Evolutionary conservation across 2,888 invertebrate species (phyloP), one percentile per base, ranked within the genome.

Genomic region (Cabera pusaria): DNA sequence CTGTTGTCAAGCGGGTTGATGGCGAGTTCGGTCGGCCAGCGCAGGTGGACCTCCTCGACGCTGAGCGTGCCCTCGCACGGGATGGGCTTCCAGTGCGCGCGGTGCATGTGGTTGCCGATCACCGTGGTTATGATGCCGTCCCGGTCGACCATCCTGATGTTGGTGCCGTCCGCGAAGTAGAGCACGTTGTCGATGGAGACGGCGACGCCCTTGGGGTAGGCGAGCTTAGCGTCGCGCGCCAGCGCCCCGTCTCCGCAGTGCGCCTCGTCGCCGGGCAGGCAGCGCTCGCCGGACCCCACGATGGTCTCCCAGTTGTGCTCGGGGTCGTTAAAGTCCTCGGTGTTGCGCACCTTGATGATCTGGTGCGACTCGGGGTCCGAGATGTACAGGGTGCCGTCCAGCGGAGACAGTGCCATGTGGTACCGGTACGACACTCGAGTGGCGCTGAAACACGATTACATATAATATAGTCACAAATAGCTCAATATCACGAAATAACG

Each of bases 351-450:
- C 50, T 94, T 93, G 44, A 97, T 95, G 54, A 98, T 97, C 79
- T 97, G 97, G 75, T 97, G 97, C 0, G 96, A 96, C 74, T 98
- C 97, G 0, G 98, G 98, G 74, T 98, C 97, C 0, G 98, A 98
- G 60, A 99, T 96, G 87, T 97, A 98, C 5, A 99, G 91, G 1
- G 94, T 94, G 11, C 97, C 97, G 72, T 98, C 98, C 6, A 98
- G 90, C 0, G 99, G 98, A 60, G 97, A 97, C 22, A 98, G 88
- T 0, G 98, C 97, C 92, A 99, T 96, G 87, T 98, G 98, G 79
- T 98, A 99, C 36, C 98, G 95, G 80, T 98, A 98, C 0, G 97
- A 97, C 0, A 98, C 97, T 62, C 97, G 92, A 1, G 97, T 96
- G 9, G 97, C 96, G 71, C 98, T 97, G 86, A 53, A 90, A 81